Conservation (phyloP, 2,797 vertebrate genomes). For the Malurus leucopterus region DNA sequence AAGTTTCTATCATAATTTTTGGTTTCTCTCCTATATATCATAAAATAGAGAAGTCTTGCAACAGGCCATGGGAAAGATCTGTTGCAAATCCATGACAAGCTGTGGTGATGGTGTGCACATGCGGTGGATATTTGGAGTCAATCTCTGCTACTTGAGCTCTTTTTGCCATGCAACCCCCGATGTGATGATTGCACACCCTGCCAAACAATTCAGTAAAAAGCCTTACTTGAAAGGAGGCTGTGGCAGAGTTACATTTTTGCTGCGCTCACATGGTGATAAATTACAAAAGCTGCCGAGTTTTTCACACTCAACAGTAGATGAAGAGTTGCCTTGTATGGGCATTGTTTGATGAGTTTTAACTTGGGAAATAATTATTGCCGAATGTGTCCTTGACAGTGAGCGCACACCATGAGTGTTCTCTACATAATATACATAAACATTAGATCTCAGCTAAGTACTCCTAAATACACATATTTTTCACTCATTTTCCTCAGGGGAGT, state of each 20-base stretch:
- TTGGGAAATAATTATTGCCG: conserved; percentile 2
- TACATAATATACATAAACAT: not conserved
- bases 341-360: conserved; percentile 28
- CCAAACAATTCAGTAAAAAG: conserved; percentile 11
- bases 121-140: not conserved
- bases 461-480: not conserved
- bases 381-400: conserved; percentile 15
- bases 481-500: not conserved
- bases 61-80: not conserved
- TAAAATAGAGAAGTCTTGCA: not conserved
- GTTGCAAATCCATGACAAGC: not conserved
- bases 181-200: not conserved
- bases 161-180: not conserved
- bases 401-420: not conserved
- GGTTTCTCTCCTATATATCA: not conserved
- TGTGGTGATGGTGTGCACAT: not conserved
- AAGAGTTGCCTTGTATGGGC: conserved; percentile 33
- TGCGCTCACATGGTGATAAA: conserved; percentile 25
- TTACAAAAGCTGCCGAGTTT: conserved; percentile 4
- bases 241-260: conserved; percentile 13
- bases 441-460: not conserved
- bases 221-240: conserved; percentile 26
- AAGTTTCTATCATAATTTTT: not conserved
- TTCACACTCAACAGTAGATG: conserved; percentile 23
- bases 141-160: conserved; percentile 22